A percentile compares a stretch with the other conserved stretches of the same genome.
These are phyloP conservation scores for Ctenoplectra terminalis DNA, from an alignment of 1,140 invertebrate species.

Conservation along the genomic window DNA sequence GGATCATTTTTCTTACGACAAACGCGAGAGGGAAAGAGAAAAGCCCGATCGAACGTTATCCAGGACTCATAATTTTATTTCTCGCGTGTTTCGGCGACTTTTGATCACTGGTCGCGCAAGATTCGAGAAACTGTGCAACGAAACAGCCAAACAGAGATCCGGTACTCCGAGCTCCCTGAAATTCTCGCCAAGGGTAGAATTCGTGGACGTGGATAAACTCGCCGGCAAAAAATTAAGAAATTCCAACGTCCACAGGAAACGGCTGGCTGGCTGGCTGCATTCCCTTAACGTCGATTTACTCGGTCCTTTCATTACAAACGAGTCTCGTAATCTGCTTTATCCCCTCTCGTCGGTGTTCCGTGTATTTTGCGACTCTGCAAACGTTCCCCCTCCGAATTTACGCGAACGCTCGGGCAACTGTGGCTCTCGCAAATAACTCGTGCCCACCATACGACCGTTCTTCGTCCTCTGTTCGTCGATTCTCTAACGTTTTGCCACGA, in stretches of 20 bases:
- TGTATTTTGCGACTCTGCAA: constrained; percentile 13
- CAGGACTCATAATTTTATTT: constrained; percentile 28
- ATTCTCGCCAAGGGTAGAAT: not conserved
- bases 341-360: not conserved
- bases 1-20: not conserved
- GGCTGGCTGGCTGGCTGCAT: not conserved
- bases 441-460: not conserved
- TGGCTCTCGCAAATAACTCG: constrained; percentile 13
- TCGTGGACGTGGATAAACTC: constrained; percentile 10
- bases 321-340: constrained; percentile 36
- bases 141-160: not conserved
- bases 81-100: constrained; percentile 6
- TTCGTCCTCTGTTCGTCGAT: not conserved
- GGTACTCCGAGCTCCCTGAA: not conserved
- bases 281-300: constrained; percentile 39
- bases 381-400: constrained; percentile 26
- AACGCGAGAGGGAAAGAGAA: not conserved
- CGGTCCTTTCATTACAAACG: constrained; percentile 10
- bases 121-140: not conserved
- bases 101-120: not conserved
- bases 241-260: not conserved
- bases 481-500: not conserved
- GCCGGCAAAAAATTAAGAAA: constrained; percentile 23
- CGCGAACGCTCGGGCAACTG: not conserved
- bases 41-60: not conserved